A percentile compares a stretch with the other conserved stretches of the same genome.
Evolutionary conservation across 2,797 vertebrate genomes (phyloP).

Genomic region (Mastacembelus armatus): DNA sequence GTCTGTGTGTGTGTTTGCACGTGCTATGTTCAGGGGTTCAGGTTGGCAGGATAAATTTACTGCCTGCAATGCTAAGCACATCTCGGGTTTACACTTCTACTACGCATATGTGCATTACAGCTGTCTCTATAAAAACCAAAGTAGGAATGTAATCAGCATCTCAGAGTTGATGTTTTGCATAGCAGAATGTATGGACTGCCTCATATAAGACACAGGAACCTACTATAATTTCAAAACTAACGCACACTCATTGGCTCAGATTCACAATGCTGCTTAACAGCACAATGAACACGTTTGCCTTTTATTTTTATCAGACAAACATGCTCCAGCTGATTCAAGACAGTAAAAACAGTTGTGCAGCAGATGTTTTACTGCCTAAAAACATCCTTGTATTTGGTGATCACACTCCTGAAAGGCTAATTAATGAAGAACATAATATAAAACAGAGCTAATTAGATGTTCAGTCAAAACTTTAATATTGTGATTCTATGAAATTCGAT

Average conservation of each 20-base stretch:
- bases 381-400: slow-evolving; percentile 13
- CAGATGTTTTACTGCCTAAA: slow-evolving; percentile 22
- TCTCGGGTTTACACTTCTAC: slow-evolving; percentile 49
- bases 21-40: slow-evolving; percentile 26
- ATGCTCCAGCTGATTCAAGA: slow-evolving; percentile 19
- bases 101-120: slow-evolving; percentile 58
- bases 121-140: slow-evolving; percentile 55
- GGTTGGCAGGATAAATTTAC: slow-evolving; percentile 66
- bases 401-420: background rate
- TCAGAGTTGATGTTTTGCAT: slow-evolving; percentile 31
- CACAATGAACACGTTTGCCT: background rate
- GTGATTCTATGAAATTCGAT: background rate
- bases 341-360: slow-evolving; percentile 18
- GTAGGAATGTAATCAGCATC: slow-evolving; percentile 42
- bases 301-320: slow-evolving; percentile 26
- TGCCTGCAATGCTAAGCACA: slow-evolving; percentile 66
- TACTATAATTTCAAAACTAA: background rate
- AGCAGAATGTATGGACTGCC: background rate
- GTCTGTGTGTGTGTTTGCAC: slow-evolving; percentile 33
- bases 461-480: slow-evolving; percentile 9
- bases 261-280: background rate
- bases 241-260: slow-evolving; percentile 10
- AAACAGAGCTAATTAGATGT: background rate
- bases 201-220: slow-evolving; percentile 3
- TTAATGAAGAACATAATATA: slow-evolving; percentile 10